A percentile compares a stretch with the other conserved stretches of the same genome.
phyloP scores from a whole-genome alignment of 1,140 invertebrate species.

The Drosophila pseudoananassae region DNA sequence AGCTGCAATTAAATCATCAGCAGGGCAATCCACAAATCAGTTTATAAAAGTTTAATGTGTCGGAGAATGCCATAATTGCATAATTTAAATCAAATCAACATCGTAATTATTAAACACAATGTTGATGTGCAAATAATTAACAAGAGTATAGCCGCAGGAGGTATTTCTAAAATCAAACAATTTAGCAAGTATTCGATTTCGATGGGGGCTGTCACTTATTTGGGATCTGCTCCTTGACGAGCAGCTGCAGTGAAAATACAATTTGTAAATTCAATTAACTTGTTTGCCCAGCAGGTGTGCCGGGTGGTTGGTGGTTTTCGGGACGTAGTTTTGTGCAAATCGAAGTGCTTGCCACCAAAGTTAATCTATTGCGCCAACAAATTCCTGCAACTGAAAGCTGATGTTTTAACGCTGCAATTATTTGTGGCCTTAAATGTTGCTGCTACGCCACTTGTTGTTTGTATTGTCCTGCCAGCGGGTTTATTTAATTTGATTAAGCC shows the following conservation, averaged over 20 bases:
- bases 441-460: slow-evolving; percentile 12
- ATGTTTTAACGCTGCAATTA: slow-evolving; percentile 17
- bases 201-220: not conserved
- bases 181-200: not conserved
- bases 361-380: slow-evolving; percentile 23
- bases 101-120: slow-evolving; percentile 4
- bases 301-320: not conserved
- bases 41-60: not conserved
- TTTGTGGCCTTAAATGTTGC: slow-evolving; percentile 5
- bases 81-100: not conserved
- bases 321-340: not conserved
- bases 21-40: too few relatives aligned
- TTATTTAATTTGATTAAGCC: slow-evolving; percentile 45
- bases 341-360: not conserved
- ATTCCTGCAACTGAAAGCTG: slow-evolving; percentile 15
- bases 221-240: too few relatives aligned
- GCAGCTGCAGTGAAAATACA: slow-evolving; percentile 24
- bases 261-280: slow-evolving; percentile 70
- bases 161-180: not conserved
- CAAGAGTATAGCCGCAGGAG: slow-evolving; percentile 1
- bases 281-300: slow-evolving; percentile 45
- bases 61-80: not conserved
- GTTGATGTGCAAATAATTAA: slow-evolving; percentile 1
- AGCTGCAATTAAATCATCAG: too few relatives aligned
- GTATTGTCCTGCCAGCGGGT: slow-evolving; percentile 21